Base-by-base conservation (phyloP, 1,140 invertebrate species). In the Aethina tumida region DNA sequence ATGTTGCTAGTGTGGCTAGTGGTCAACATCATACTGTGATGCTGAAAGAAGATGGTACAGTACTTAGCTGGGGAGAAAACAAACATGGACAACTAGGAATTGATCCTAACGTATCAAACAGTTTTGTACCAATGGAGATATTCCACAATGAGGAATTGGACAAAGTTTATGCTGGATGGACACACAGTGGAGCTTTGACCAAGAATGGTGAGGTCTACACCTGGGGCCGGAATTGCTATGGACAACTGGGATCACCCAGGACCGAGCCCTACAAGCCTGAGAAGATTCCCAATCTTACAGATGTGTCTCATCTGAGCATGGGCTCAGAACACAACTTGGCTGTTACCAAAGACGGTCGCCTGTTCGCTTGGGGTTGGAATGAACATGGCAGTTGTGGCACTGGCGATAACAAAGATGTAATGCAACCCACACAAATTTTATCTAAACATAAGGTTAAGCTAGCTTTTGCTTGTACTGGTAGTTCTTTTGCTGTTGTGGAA, bases 341-440 rank as follows among this genome's bases (percentile, higher is more conserved):
- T 12, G 55, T 75, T 53, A 68, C 67, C 62, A 71, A 63, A 22
- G 60, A 71, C 40, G 73, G 73, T 12, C 61, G 66, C 26, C 49
- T 88, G 2, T 76, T 75, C 39, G 74, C 76, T n/a, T 90, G 86
- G 85, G 87, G 88, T 4, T 92, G 86, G 86, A 91, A 91, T 65
- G 88, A 92, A 49, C 88, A 92, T 65, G 80, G 82, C 14, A 88
- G 85, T 53, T 89, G 85, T 59, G 88, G 85, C 41, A 81, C 75
- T 43, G 76, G 76, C 21, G 60, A 67, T 29, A 73, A 67, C 13
- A 65, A 71, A 14, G 72, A 84, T 59, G 63, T 84, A 22, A 59
- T 62, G 25, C 51, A 56, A 39, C 59, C 58, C 5, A 54, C 45
- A 24, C 55, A 57, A 12, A 44, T 72, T 25, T 50, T 66, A 8